phyloP scores from a whole-genome alignment of 2,113 vertebrate genomes.

The Scomber colias region DNA sequence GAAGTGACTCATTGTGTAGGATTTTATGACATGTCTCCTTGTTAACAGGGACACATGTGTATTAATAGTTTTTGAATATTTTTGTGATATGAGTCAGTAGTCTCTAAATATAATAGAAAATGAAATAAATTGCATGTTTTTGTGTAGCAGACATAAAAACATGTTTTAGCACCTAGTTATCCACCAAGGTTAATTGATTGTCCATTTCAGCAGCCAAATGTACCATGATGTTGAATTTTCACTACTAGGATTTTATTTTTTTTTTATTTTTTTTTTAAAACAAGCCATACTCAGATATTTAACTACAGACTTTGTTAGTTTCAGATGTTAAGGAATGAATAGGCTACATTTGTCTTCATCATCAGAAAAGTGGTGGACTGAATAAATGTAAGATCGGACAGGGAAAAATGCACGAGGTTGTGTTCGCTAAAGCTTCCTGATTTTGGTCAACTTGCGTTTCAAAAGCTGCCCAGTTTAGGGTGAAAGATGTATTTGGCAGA shows the following conservation, averaged over 20 bases:
- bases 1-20: slow-evolving; percentile 31
- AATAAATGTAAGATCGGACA: slow-evolving; percentile 1
- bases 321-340: background rate
- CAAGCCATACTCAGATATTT: no score
- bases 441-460: slow-evolving; percentile 7
- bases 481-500: slow-evolving; percentile 12
- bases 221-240: slow-evolving; percentile 9
- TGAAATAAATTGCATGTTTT: background rate
- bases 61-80: slow-evolving; percentile 5
- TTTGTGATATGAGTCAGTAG: background rate
- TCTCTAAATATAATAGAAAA: background rate
- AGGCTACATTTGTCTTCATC: slow-evolving; percentile 1
- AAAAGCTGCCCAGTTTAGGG: background rate
- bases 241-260: background rate
- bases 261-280: no score
- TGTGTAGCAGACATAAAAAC: background rate
- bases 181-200: background rate
- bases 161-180: background rate
- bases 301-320: background rate
- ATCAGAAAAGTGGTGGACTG: background rate
- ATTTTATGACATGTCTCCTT: slow-evolving; percentile 3
- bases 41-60: slow-evolving; percentile 1
- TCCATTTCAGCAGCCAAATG: slow-evolving; percentile 1
- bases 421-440: background rate
- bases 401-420: background rate